Evolutionary conservation across 2,888 invertebrate species (phyloP).

Genomic region (Tetragonisca angustula): DNA sequence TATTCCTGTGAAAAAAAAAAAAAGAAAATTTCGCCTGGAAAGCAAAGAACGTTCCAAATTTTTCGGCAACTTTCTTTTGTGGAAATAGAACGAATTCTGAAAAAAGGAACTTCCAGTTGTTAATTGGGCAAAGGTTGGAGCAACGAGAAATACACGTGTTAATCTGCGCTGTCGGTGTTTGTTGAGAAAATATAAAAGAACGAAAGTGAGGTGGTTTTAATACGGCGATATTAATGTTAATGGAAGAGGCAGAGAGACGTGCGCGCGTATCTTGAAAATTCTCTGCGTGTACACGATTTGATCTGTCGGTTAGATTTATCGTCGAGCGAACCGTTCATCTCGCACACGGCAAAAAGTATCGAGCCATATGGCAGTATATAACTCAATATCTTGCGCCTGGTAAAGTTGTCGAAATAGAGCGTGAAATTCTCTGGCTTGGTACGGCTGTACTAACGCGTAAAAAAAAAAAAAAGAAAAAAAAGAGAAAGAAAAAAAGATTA

Average conservation of each 20-base stretch:
- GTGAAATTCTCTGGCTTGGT: slow-evolving; percentile 28
- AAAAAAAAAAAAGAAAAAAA: neutral
- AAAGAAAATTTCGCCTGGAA: too few species aligned
- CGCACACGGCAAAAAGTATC: neutral
- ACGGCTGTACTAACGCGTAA: neutral
- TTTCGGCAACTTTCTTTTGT: neutral
- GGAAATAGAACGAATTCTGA: slow-evolving; percentile 14
- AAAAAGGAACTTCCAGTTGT: slow-evolving; percentile 7
- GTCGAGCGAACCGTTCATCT: neutral
- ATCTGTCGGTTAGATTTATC: slow-evolving; percentile 5
- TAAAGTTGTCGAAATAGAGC: neutral
- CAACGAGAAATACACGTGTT: neutral
- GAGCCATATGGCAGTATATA: slow-evolving; percentile 12
- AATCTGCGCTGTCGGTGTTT: neutral
- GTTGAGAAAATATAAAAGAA: neutral
- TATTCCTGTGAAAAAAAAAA: too few species aligned
- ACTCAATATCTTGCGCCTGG: neutral
- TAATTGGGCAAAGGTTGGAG: neutral
- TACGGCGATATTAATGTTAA: neutral
- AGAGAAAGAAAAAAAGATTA: neutral
- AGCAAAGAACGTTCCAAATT: too few species aligned
- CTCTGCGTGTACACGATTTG: neutral
- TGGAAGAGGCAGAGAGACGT: neutral
- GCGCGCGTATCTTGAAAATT: neutral
- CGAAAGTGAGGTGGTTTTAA: neutral